Evolutionary conservation across 2,797 vertebrate species (phyloP), one percentile per base, ranked within the genome.

Genomic region (Bradypodion pumilum): DNA sequence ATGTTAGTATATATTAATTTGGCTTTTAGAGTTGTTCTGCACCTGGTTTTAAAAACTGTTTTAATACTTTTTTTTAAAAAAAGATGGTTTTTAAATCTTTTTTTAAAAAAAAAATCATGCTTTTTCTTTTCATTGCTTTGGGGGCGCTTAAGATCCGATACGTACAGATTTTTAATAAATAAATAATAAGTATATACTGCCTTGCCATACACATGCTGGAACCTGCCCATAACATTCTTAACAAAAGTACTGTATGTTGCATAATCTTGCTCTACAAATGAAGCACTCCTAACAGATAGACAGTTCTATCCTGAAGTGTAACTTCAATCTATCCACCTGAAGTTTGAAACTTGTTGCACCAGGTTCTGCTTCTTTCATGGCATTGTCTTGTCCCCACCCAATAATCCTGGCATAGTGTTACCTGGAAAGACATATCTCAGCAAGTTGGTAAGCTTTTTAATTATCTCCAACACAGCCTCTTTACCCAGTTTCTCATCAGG

Each of bases 351-450:
- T 44, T 40, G 44, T 35, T 8, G 44, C 70, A 44, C 10, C 13
- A 19, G n/a, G 21, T 44, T 49, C 7, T 44, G 52, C 15, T 9
- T 62, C 42, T 29, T 7, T 65, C 16, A 46, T 56, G 74, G 4
- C 2, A 25, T 12, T 1, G 27, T 59, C 46, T 13, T 81, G 83
- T 52, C 42, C 27, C 74, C 15, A 16, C 35, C n/a, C 9, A 81
- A 42, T 19, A 4, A 1, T 21, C 74, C 13, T 70, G 66, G 32
- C 65, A 86, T 2, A 32, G 90, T 93, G 81, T 29, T 95, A 99
- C 98, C 88, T 96, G 98, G 99, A 95, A 99, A 99, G 7, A 96
- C 94, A 7, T 87, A 76, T n/a, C 82, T 95, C 87, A 99, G 97
- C 88, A 97, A 92, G 42, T 93, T 37, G 52, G 97, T 99, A 83